Base-by-base conservation (phyloP, 2,888 invertebrate species). In the Syrphus vitripennis region DNA sequence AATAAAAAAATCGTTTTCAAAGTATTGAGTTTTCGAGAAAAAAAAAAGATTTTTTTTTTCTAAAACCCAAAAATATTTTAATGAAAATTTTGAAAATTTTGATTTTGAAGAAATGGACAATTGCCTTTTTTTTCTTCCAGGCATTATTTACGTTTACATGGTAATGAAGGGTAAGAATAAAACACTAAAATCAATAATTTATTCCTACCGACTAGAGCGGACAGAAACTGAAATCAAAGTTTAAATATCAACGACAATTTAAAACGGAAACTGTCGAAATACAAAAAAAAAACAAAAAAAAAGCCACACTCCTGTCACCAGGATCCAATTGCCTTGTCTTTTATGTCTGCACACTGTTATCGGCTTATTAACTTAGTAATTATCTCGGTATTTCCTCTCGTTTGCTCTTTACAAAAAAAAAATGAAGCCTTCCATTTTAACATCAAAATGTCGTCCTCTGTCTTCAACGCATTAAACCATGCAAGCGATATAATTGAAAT, bases 401-500 rank as follows among this genome's bases (percentile, higher is more conserved):
- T 26, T 34, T 10, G 4, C 40, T 16, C 26, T 63, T 1, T 4
- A 4, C 4, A 14, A n/a, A 29, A 3, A 29, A n/a, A 40, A 26
- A 61, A 24, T 26, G 26, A 16, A 63, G 59, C 21, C 69, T 7
- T 37, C 21, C 9, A 31, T 21, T 29, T 34, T 3, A 45, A 40
- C 70, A 65, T 70, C 76, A 76, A 77, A 83, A 74, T 61, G 42
- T 57, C 59, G 31, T 67, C 14, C 37, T 65, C 53, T 72, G 40
- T 34, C 42, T 29, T 42, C 16, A 63, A 69, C 40, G 50, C 67
- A 42, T 31, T 29, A 50, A 50, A 45, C 29, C 57, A 75, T 34
- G 14, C 55, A 42, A 16, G 55, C 34, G 34, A 57, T 65, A 29
- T 67, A 76, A 80, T 83, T 83, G 79, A 78, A 78, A 83, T 83